Conservation (phyloP, 2,113 vertebrate species). For the Percopsis transmontana region DNA sequence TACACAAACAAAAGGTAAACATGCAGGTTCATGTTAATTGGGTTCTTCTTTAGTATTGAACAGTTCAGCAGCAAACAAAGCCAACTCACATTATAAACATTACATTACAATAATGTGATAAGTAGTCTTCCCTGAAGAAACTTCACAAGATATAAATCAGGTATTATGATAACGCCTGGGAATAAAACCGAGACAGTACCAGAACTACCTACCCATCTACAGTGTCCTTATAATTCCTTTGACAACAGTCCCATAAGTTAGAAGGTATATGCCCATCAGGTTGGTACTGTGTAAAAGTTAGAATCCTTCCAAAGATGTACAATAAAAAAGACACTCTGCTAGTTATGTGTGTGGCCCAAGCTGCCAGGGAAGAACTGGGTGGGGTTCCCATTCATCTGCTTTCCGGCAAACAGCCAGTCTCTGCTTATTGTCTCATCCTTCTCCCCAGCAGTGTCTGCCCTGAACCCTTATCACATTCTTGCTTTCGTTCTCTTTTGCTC, state of each 20-base stretch:
- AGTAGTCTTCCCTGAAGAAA: not conserved
- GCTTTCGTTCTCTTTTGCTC: slow-evolving; percentile 1
- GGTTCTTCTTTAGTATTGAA: not conserved
- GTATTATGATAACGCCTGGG: no score
- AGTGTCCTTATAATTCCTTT: not conserved
- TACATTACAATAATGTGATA: not conserved
- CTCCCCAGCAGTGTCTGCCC: slow-evolving; percentile 17
- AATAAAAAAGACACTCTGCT: slow-evolving; percentile 50
- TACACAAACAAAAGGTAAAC: not conserved
- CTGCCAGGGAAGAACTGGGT: slow-evolving; percentile 42
- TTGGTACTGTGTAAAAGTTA: slow-evolving; percentile 2
- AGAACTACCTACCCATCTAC: not conserved
- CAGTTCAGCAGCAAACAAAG: not conserved
- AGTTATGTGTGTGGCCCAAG: slow-evolving; percentile 37
- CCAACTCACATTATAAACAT: not conserved
- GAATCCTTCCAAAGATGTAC: slow-evolving; percentile 19
- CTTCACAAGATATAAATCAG: not conserved
- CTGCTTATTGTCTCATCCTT: slow-evolving; percentile 23
- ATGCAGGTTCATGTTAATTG: not conserved
- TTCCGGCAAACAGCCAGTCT: slow-evolving; percentile 21
- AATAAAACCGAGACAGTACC: not conserved
- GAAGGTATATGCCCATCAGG: not conserved
- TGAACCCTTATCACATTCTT: slow-evolving; percentile 1
- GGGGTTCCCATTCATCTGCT: slow-evolving; percentile 60
- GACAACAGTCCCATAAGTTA: not conserved